Percentiles rank a stretch among this genome's conserved stretches.
Evolutionary conservation across 1,140 invertebrate genomes (phyloP).

Genomic region (Chionoecetes opilio): DNA sequence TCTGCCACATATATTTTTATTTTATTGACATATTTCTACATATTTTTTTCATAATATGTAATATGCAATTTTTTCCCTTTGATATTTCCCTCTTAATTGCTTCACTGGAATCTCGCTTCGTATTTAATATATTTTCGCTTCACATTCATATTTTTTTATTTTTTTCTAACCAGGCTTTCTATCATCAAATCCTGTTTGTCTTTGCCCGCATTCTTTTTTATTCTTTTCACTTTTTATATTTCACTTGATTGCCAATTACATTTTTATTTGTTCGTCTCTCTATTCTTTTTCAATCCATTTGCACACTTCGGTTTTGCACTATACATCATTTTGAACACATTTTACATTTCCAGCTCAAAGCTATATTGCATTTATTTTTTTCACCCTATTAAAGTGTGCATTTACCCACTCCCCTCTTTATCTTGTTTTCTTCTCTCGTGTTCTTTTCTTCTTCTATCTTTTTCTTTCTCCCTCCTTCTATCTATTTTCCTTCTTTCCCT

Average conservation of each 20-base stretch:
- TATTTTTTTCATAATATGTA: too few relatives aligned
- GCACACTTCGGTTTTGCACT: not conserved
- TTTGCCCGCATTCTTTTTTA: not conserved
- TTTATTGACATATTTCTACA: too few relatives aligned
- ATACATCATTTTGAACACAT: not conserved
- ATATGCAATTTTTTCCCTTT: too few relatives aligned
- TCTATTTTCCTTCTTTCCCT: too few relatives aligned
- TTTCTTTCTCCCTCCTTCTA: not conserved
- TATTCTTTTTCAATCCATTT: not conserved
- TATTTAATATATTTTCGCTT: not conserved
- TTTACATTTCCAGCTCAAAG: too few relatives aligned
- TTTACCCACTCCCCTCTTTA: too few relatives aligned
- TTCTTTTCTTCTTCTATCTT: not conserved
- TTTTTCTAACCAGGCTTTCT: not conserved
- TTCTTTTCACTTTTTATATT: too few relatives aligned
- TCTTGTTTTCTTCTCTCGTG: not conserved
- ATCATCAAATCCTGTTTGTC: not conserved
- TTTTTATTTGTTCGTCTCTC: constrained; percentile 2
- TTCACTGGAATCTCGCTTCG: not conserved
- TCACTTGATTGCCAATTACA: not conserved
- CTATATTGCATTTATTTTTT: too few relatives aligned
- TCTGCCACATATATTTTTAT: too few relatives aligned
- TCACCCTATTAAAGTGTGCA: too few relatives aligned
- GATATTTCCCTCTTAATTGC: not conserved
- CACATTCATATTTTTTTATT: not conserved